Conservation (phyloP, 2,888 invertebrate species). For the Diaprepes abbreviatus region DNA sequence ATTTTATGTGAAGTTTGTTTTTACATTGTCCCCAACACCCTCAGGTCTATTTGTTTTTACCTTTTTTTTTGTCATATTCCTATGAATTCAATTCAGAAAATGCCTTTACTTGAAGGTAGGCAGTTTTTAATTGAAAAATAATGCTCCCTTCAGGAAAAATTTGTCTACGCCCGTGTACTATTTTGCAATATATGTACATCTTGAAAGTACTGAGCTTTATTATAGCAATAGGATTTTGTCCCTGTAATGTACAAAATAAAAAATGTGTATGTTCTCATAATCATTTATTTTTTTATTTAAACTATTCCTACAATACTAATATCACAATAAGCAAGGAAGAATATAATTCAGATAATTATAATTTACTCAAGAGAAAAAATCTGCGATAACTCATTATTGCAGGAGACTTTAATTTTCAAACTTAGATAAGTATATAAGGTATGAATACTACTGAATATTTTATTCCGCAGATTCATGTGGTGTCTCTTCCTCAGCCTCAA, state of each 20-base stretch:
- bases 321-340: not conserved
- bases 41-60: no score
- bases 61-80: no score
- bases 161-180: not conserved
- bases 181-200: not conserved
- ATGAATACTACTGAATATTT: not conserved
- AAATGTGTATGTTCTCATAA: slow-evolving; percentile 6
- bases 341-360: not conserved
- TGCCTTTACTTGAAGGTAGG: no score
- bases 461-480: not conserved
- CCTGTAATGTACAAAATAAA: slow-evolving; percentile 10
- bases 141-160: not conserved
- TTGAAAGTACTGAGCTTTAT: not conserved
- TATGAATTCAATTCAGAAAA: no score
- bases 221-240: slow-evolving; percentile 11
- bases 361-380: not conserved
- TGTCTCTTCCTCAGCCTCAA: not conserved
- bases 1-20: no score
- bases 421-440: no score
- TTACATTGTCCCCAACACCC: no score
- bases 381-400: no score
- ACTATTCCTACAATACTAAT: slow-evolving; percentile 4
- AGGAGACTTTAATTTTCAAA: no score
- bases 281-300: not conserved
- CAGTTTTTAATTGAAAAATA: no score